Percentiles rank a stretch among this genome's conserved stretches.
These are phyloP conservation scores for Gallinago undulata DNA, from an alignment of 2,113 vertebrate species.

Conservation along the genomic window DNA sequence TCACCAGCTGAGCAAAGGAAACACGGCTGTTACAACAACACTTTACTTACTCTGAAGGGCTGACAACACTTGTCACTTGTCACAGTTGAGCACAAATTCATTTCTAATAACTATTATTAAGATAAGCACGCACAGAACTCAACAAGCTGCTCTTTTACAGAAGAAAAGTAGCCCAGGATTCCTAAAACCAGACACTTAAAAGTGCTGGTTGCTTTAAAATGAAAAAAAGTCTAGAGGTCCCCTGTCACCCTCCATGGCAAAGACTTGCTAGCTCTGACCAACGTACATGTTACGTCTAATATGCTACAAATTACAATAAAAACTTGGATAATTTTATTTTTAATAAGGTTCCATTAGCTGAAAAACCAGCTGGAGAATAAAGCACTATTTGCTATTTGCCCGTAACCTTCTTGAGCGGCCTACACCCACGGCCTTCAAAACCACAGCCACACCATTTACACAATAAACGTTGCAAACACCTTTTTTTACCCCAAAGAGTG, in stretches of 20 bases:
- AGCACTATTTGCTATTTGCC: neutral
- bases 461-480: neutral
- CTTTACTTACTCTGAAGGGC: neutral
- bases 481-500: neutral
- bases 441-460: neutral
- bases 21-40: neutral
- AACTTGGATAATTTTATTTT: neutral
- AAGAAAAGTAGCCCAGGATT: neutral
- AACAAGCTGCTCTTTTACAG: neutral
- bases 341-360: neutral
- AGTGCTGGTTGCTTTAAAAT: neutral
- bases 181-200: neutral
- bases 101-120: neutral
- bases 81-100: neutral
- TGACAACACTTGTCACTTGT: neutral
- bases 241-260: neutral
- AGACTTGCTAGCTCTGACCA: neutral
- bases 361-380: neutral
- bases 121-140: neutral
- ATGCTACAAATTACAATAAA: neutral
- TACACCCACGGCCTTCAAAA: neutral
- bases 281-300: neutral
- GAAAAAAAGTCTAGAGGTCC: neutral
- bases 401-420: neutral
- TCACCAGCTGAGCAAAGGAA: neutral